Base-by-base conservation (phyloP, 2,113 vertebrate species). In the Nymphicus hollandicus region DNA sequence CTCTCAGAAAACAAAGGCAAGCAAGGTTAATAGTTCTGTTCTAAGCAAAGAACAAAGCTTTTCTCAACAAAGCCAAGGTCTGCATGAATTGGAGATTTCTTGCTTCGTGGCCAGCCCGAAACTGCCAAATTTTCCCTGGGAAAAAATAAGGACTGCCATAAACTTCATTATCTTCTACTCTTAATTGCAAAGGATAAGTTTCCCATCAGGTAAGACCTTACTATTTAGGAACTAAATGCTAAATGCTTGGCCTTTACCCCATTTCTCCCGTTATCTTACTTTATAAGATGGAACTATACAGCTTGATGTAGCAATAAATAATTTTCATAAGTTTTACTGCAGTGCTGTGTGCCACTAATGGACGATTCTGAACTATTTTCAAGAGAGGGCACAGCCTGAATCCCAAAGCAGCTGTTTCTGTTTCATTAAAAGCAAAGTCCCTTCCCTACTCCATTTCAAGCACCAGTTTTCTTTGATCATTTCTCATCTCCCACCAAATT, bases 221-320 rank as follows among this genome's bases (percentile, higher is more conserved):
- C 33, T 76, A 41, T 95, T 92, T 95, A 73, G 56, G 44, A 95
- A 65, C 56, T 79, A 71, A 78, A 95, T 46, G 73, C 65, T 86
- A 66, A 94, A 93, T 61, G 27, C n/a, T 91, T 94, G 80, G 50
- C 60, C 83, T 91, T 91, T 68, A 47, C 81, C 64, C 79, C 29
- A 52, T 64, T 95, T 93, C 64, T 88, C 64, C 35, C 86, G 7
- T 63, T 63, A 81, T 86, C 55, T 88, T 64, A n/a, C 82, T 66
- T 88, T 83, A 23, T 33, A 71, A 89, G 68, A 85, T 73, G 64
- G 28, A 83, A 18, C 65, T 78, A 39, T 68, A 91, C 9, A 55
- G 82, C 71, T 91, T 74, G 85, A 93, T 76, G 64, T 69, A 90
- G 85, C 76, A 91, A 95, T 97, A 95, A 95, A 96, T 95, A 96